These are phyloP conservation scores for Athalia cordata DNA, from an alignment of 2,888 invertebrate genomes.

Conservation along the genomic window DNA sequence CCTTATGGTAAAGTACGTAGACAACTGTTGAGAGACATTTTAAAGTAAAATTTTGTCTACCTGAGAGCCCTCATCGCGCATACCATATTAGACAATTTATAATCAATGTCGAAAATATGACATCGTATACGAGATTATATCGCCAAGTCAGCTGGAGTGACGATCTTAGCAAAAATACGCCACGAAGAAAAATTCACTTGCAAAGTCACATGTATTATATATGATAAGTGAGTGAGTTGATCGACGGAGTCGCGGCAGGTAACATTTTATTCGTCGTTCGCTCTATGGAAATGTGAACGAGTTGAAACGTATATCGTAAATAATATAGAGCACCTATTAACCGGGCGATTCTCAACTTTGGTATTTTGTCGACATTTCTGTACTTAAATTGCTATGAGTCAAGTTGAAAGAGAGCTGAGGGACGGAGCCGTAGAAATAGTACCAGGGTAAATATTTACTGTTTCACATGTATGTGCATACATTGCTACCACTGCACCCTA, in stretches of 20 bases:
- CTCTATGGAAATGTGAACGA: constrained; percentile 5
- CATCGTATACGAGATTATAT: not conserved
- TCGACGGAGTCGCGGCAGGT: too few species aligned
- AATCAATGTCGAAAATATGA: too few species aligned
- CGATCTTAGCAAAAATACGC: not conserved
- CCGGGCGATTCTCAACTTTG: not conserved
- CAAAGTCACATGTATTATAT: not conserved
- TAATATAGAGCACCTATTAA: not conserved
- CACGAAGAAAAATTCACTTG: not conserved
- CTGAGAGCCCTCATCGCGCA: not conserved
- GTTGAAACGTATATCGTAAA: not conserved
- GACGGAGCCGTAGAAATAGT: constrained; percentile 6
- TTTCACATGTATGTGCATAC: not conserved
- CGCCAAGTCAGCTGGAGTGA: not conserved
- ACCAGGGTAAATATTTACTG: constrained; percentile 34
- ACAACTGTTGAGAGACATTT: constrained; percentile 16
- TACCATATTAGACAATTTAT: not conserved
- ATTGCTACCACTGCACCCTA: not conserved
- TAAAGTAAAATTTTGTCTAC: not conserved
- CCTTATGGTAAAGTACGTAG: not conserved
- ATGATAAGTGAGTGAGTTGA: too few species aligned
- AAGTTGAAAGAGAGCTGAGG: not conserved
- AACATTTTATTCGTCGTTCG: not conserved
- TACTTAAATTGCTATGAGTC: not conserved
- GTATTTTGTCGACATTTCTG: not conserved